Base-by-base conservation (phyloP, 2,888 invertebrate species). In the Apamea anceps region DNA sequence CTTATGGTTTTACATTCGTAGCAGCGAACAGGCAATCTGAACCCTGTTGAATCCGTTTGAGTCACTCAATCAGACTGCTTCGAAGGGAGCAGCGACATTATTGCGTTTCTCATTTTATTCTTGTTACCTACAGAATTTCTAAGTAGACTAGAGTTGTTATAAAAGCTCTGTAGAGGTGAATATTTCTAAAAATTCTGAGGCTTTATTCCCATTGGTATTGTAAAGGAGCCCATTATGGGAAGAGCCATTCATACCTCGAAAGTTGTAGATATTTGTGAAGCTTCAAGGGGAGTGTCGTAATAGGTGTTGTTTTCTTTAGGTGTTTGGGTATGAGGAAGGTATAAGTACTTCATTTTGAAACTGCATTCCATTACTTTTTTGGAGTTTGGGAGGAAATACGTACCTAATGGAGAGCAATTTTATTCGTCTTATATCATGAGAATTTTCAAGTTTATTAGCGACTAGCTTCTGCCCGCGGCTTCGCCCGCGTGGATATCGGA, bases 51-150 rank as follows among this genome's bases (percentile, higher is more conserved):
- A 77, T 72, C 51, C n/a, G 32, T 85, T 82, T 86, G 74, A 68
- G 60, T 74, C 72, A 65, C 60, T 76, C 83, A 79, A 83, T 83
- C 65, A 15, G 18, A 7, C 12, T 76, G 48, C 21, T n/a, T 72
- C 45, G 45, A 51, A 83, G 51, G 37, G 42, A 79, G 48, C 70
- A 51, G 66, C 62, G 67, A 72, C 67, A 62, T 77, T 80, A 87
- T 87, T 85, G 73, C 74, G 32, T 77, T 81, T 84, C 66, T 87
- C 70, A 80, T 84, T 78, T 77, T 74, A 79, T 74, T 86, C 83
- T 77, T 70, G 51, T 77, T 83, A 72, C 51, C 12, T 13, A 45
- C 32, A 75, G 21, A 60, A 74, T 37, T 51, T 75, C 28, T n/a
- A 51, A 65, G 65, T n/a, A 84, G 28, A 75, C 68, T 68, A 75